Evolutionary conservation across 2,888 invertebrate species (phyloP).

Genomic region (Limnephilus rhombicus): DNA sequence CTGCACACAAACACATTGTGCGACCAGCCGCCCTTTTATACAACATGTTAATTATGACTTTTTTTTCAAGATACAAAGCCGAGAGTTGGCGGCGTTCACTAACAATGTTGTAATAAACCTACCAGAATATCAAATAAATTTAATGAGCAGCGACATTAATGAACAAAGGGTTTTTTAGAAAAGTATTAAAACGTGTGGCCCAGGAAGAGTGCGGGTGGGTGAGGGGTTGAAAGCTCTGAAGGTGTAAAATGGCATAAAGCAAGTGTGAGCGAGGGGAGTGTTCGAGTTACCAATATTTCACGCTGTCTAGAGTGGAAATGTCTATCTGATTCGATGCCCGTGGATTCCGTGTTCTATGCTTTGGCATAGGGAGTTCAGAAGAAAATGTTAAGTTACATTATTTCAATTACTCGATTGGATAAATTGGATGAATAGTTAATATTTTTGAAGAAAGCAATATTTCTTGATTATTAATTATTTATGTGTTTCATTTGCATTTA

Average conservation of each 20-base stretch:
- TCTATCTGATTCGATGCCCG: slow-evolving; percentile 41
- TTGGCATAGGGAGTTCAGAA: neutral
- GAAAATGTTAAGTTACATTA: neutral
- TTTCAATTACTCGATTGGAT: too few relatives aligned
- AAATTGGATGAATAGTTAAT: too few relatives aligned
- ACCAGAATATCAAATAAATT: neutral
- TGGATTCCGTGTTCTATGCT: neutral
- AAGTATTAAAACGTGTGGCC: neutral
- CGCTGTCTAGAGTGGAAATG: slow-evolving; percentile 22
- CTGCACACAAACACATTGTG: too few relatives aligned
- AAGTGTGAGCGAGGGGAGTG: neutral
- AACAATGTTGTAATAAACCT: neutral
- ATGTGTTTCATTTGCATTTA: too few relatives aligned
- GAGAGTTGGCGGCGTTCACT: neutral
- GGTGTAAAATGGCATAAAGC: slow-evolving; percentile 14
- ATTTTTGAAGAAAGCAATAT: too few relatives aligned
- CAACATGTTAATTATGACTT: too few relatives aligned
- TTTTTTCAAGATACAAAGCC: neutral
- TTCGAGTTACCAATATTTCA: slow-evolving; percentile 29
- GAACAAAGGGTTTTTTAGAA: neutral
- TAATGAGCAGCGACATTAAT: neutral
- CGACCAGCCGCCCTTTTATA: too few relatives aligned
- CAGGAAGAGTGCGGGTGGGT: neutral
- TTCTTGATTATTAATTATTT: too few relatives aligned
- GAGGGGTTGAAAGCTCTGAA: neutral